These are phyloP conservation scores for Thalassophryne amazonica DNA, from an alignment of 2,797 vertebrate genomes.

Conservation along the genomic window DNA sequence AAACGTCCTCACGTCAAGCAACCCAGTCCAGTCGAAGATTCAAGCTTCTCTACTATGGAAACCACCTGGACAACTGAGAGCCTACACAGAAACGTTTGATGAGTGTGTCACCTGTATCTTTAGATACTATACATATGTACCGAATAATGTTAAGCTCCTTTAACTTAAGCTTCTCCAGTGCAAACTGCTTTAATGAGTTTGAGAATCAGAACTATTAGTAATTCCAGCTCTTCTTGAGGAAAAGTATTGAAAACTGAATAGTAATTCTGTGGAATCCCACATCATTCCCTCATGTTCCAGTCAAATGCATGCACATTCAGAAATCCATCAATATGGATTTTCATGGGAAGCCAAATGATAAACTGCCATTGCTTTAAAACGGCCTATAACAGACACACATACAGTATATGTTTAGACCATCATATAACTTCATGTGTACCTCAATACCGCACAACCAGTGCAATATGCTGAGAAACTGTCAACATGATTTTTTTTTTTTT, in stretches of 20 bases:
- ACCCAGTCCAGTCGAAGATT: too few relatives aligned
- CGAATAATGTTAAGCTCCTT: constrained; percentile 40
- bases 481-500: constrained; percentile 51
- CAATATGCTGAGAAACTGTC: constrained; percentile 39
- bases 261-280: constrained; percentile 52
- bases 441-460: constrained; percentile 35
- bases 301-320: constrained; percentile 1
- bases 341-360: not conserved
- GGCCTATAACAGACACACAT: not conserved
- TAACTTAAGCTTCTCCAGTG: constrained; percentile 38
- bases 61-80: too few relatives aligned
- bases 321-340: constrained; percentile 26
- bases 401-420: not conserved
- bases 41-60: too few relatives aligned
- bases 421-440: constrained; percentile 18
- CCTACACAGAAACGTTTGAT: too few relatives aligned
- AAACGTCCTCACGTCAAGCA: too few relatives aligned
- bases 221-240: constrained; percentile 41
- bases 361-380: constrained; percentile 8
- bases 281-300: constrained; percentile 35
- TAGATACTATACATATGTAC: constrained; percentile 4
- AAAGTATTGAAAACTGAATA: constrained; percentile 53
- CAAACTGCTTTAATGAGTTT: constrained; percentile 62
- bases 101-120: too few relatives aligned
- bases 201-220: constrained; percentile 59